These are phyloP conservation scores for Caenorhabditis sp. DNA, from an alignment of 2,888 invertebrate species.

Conservation along the genomic window DNA sequence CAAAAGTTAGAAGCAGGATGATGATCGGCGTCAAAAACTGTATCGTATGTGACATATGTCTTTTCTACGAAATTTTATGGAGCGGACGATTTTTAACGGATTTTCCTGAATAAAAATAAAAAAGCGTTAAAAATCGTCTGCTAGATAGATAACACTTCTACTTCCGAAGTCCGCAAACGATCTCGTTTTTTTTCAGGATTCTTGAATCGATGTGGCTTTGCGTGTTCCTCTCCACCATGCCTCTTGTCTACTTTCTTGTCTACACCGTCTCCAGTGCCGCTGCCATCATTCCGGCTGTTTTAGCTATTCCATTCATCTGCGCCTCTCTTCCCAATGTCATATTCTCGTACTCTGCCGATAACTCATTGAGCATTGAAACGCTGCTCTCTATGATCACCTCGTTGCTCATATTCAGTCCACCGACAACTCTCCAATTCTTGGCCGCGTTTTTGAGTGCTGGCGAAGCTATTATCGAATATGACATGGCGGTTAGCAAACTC, in stretches of 20 bases:
- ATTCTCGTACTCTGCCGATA: slow-evolving; percentile 21
- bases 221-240: slow-evolving; percentile 13
- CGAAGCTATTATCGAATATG: slow-evolving; percentile 5
- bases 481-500: slow-evolving; percentile 5
- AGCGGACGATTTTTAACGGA: too few relatives aligned
- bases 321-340: slow-evolving; percentile 17
- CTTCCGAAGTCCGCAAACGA: too few relatives aligned
- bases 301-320: slow-evolving; percentile 10
- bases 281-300: slow-evolving; percentile 15
- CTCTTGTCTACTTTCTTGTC: slow-evolving; percentile 21
- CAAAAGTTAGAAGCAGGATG: too few relatives aligned
- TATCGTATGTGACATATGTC: too few relatives aligned
- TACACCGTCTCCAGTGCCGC: slow-evolving; percentile 8
- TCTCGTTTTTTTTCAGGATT: neutral
- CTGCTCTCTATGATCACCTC: slow-evolving; percentile 15
- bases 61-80: too few relatives aligned
- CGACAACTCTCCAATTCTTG: slow-evolving; percentile 26
- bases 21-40: too few relatives aligned
- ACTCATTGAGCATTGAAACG: slow-evolving; percentile 12
- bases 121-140: too few relatives aligned
- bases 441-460: slow-evolving; percentile 22
- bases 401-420: slow-evolving; percentile 19
- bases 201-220: slow-evolving; percentile 9
- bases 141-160: too few relatives aligned
- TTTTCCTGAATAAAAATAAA: too few relatives aligned